Percentiles rank a stretch among this genome's conserved stretches.
Conservation (phyloP, 1,140 invertebrate species). For the Schlechtendalia chinensis region DNA sequence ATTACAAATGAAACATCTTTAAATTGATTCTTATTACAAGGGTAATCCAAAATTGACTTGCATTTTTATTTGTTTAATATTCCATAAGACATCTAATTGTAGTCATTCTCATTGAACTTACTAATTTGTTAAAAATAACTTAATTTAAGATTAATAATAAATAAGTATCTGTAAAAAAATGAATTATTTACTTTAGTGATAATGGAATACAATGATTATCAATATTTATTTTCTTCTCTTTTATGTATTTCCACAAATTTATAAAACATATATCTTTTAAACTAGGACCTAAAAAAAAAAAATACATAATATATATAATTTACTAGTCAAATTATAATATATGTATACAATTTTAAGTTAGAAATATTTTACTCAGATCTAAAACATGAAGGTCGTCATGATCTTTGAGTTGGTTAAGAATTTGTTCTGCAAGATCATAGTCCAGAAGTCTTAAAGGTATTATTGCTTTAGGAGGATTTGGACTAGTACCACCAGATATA, state of each 20-base stretch:
- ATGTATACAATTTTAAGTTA: background rate
- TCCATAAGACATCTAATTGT: no score
- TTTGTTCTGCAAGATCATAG: conserved; percentile 53
- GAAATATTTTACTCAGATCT: conserved; percentile 62
- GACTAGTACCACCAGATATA: conserved; percentile 81
- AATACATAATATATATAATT: background rate
- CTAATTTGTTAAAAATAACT: background rate
- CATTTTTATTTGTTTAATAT: no score
- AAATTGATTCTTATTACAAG: no score
- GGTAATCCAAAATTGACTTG: no score
- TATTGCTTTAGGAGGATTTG: conserved; percentile 54
- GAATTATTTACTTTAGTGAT: conserved; percentile 26
- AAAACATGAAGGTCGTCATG: conserved; percentile 76
- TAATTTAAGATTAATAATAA: background rate
- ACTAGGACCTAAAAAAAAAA: conserved; percentile 15
- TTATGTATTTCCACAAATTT: background rate
- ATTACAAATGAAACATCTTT: no score
- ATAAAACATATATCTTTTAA: conserved; percentile 34
- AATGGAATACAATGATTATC: background rate
- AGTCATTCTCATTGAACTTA: no score
- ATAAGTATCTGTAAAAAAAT: background rate
- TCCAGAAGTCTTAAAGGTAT: background rate
- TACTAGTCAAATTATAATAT: background rate
- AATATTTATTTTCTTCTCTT: background rate
- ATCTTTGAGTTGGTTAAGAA: conserved; percentile 62